Evolutionary conservation across 2,888 invertebrate genomes (phyloP).

Genomic region (Thecophora atra): DNA sequence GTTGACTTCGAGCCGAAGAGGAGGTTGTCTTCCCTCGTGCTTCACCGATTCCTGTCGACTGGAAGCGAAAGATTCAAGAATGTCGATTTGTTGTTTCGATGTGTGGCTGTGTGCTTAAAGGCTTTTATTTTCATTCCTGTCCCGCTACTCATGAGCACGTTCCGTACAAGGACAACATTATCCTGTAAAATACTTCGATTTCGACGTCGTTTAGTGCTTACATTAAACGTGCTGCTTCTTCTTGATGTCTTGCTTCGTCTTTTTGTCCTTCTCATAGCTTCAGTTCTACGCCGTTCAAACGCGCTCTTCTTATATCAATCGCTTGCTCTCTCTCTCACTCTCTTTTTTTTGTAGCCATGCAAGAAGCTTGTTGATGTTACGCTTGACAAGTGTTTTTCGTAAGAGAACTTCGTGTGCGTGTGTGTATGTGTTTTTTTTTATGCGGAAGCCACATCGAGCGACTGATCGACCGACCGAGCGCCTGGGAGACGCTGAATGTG

Average conservation of each 20-base stretch:
- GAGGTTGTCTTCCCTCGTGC: slow-evolving; percentile 18
- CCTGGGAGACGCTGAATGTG: slow-evolving; percentile 8
- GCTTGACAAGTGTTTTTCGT: slow-evolving; percentile 29
- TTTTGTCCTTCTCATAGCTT: neutral
- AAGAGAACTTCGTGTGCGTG: neutral
- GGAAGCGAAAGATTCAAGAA: slow-evolving; percentile 6
- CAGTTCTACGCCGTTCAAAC: neutral
- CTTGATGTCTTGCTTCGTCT: neutral
- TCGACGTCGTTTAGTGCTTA: neutral
- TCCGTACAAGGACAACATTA: slow-evolving; percentile 14
- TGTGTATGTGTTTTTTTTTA: neutral
- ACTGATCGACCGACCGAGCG: neutral
- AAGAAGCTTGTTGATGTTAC: slow-evolving; percentile 10
- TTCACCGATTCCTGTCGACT: slow-evolving; percentile 5
- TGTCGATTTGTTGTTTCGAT: neutral
- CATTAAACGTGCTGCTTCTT: neutral
- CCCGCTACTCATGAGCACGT: neutral
- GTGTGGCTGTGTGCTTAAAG: slow-evolving; percentile 22
- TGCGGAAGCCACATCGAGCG: neutral
- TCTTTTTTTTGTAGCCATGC: neutral
- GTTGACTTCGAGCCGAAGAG: neutral
- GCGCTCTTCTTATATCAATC: neutral
- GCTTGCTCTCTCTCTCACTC: neutral
- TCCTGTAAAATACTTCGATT: slow-evolving; percentile 5
- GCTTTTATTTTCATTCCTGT: slow-evolving; percentile 8